Evolutionary conservation across 2,113 vertebrate genomes (phyloP).

Genomic region (Xyliphius kryptos): DNA sequence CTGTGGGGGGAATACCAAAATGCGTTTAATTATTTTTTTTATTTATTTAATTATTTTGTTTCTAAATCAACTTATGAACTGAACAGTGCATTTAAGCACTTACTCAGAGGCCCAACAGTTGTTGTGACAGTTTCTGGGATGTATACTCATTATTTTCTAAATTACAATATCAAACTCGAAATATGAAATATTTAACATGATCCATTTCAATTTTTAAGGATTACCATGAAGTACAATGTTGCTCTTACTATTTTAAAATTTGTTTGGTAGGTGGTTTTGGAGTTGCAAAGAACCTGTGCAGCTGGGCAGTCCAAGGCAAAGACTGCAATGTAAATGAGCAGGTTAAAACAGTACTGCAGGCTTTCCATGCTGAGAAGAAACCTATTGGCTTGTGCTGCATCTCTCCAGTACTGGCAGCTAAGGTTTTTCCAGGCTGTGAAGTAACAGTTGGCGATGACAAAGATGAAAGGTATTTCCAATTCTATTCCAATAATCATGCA

Average conservation of each 20-base stretch:
- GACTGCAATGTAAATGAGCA: constrained; percentile 64
- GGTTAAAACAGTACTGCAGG: constrained; percentile 60
- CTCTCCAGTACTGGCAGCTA: constrained; percentile 70
- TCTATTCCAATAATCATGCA: too few relatives aligned
- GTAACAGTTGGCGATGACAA: constrained; percentile 68
- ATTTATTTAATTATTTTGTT: too few relatives aligned
- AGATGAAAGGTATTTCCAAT: constrained; percentile 54
- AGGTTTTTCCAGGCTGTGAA: constrained; percentile 72
- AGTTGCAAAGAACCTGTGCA: constrained; percentile 73
- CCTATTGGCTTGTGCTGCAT: constrained; percentile 75
- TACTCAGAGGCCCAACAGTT: too few relatives aligned
- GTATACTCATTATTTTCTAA: too few relatives aligned
- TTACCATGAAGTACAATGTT: background rate
- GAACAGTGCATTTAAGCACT: too few relatives aligned
- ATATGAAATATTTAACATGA: background rate
- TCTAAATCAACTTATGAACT: too few relatives aligned
- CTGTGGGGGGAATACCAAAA: too few relatives aligned
- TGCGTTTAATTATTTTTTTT: too few relatives aligned
- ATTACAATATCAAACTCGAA: too few relatives aligned
- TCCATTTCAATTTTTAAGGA: background rate
- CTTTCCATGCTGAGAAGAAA: constrained; percentile 66
- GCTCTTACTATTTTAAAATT: background rate
- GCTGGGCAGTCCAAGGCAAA: constrained; percentile 77
- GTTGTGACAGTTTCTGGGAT: too few relatives aligned
- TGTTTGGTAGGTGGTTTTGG: constrained; percentile 66